phyloP scores from a whole-genome alignment of 1,140 invertebrate genomes.

The Drosophila persimilis region DNA sequence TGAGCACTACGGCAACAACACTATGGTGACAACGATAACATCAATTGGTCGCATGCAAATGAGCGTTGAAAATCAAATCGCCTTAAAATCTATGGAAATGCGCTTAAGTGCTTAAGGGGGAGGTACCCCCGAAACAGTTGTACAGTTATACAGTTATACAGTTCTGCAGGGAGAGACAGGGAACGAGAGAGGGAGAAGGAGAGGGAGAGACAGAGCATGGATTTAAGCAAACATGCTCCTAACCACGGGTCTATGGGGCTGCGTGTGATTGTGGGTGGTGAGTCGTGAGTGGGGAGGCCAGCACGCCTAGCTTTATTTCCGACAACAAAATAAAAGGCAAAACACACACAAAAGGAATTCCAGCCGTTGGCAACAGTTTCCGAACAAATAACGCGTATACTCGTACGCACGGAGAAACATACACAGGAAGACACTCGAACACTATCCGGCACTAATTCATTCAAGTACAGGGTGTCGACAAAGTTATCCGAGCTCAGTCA shows the following conservation, averaged over 20 bases:
- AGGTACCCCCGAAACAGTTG: too few species aligned
- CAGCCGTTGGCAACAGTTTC: constrained; percentile 21
- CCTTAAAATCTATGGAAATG: constrained; percentile 74
- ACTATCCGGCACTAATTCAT: constrained; percentile 26
- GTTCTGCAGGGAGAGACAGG: too few species aligned
- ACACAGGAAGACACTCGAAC: constrained; percentile 42
- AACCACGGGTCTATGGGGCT: constrained; percentile 35
- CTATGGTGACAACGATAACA: constrained; percentile 13
- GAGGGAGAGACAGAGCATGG: constrained; percentile 22
- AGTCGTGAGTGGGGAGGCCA: not conserved
- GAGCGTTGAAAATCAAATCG: constrained; percentile 61
- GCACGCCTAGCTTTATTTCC: constrained; percentile 45
- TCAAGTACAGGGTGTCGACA: constrained; percentile 8
- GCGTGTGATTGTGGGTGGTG: too few species aligned
- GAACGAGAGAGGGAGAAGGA: not conserved
- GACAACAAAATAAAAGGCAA: constrained; percentile 11
- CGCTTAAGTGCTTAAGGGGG: constrained; percentile 64
- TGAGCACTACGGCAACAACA: constrained; percentile 6
- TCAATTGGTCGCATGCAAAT: constrained; percentile 55
- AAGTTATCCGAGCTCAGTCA: not conserved
- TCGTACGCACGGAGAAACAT: constrained; percentile 10
- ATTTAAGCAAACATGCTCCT: constrained; percentile 56
- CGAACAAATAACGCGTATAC: constrained; percentile 29
- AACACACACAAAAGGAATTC: constrained; percentile 8
- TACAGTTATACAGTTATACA: too few species aligned